Evolutionary conservation across 2,888 invertebrate species (phyloP), one percentile per base, ranked within the genome.

Genomic region (Temnothorax unifasciatus): DNA sequence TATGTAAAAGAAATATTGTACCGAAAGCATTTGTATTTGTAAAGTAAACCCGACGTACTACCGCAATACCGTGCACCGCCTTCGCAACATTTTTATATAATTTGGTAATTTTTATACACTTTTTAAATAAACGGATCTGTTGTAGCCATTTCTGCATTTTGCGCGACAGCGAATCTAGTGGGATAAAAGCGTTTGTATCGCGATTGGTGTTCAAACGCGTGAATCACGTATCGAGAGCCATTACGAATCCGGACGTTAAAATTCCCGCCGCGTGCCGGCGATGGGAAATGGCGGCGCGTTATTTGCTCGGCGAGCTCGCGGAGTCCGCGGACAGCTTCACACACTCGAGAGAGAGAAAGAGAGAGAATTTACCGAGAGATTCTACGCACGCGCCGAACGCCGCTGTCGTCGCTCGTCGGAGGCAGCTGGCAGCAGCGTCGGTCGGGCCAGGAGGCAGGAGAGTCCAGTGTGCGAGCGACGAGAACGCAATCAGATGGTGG

Each of bases 91-190:
- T 85, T 88, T 89, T 89, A 71, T 87, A 79, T 85, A 82, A 82
- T 82, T 79, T 74, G 52, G 44, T 57, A 69, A 90, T 44, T 87
- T 90, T 90, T 91, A 90, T 91, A 91, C 84, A 85, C 76, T 90
- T 90, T 90, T 88, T 87, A 89, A 90, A 86, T 88, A 90, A 90
- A 91, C 74, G 59, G 61, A 85, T 89, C 82, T 89, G 83, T 91
- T 90, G 83, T 87, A 84, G 85, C 68, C 82, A 74, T 41, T 69
- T 77, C 69, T 76, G 29, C 41, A 38, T 63, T 64, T 63, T 77
- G 41, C 21, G 29, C 38, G 5, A 47, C 52, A 3, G 15, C 9
- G 9, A 21, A 41, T 74, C 6, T 21, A 41, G 0, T 34, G 34
- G 34, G 34, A 34, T 34, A 34, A 34, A 34, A 34, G 34, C 34